Percentiles rank a stretch among this genome's conserved stretches.
phyloP scores from a whole-genome alignment of 2,797 vertebrate species.

The Protonibea diacanthus region DNA sequence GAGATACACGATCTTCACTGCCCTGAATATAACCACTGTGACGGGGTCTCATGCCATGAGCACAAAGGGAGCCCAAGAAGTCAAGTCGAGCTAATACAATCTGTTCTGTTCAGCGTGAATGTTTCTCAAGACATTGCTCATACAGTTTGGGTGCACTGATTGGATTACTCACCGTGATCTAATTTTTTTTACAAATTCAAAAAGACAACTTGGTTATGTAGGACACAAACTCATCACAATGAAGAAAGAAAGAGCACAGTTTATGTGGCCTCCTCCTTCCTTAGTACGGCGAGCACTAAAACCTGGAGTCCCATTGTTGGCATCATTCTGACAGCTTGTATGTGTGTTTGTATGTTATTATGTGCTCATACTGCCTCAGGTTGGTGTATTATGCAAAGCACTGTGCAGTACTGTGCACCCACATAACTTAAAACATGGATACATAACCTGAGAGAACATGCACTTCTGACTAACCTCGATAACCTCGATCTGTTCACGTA shows the following conservation, averaged over 20 bases:
- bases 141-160: constrained; percentile 64
- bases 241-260: constrained; percentile 53
- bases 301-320: constrained; percentile 59
- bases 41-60: constrained; percentile 44
- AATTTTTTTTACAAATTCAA: constrained; percentile 49
- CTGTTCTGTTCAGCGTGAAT: constrained; percentile 50
- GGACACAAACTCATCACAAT: constrained; percentile 39
- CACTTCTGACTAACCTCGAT: constrained; percentile 79
- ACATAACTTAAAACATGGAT: constrained; percentile 34
- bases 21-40: constrained; percentile 43
- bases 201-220: constrained; percentile 55
- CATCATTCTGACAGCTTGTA: constrained; percentile 73
- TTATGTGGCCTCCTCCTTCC: constrained; percentile 78
- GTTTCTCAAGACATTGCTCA: constrained; percentile 53
- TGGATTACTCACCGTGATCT: constrained; percentile 57
- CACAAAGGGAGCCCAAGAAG: constrained; percentile 28
- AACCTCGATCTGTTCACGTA: constrained; percentile 34
- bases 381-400: constrained; percentile 55
- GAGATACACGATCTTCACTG: constrained; percentile 45
- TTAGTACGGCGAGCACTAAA: constrained; percentile 69
- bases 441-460: constrained; percentile 60
- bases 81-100: constrained; percentile 56
- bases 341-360: constrained; percentile 65
- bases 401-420: constrained; percentile 59
- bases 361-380: constrained; percentile 69